phyloP scores from a whole-genome alignment of 2,888 invertebrate species.

The Troides aeacus region DNA sequence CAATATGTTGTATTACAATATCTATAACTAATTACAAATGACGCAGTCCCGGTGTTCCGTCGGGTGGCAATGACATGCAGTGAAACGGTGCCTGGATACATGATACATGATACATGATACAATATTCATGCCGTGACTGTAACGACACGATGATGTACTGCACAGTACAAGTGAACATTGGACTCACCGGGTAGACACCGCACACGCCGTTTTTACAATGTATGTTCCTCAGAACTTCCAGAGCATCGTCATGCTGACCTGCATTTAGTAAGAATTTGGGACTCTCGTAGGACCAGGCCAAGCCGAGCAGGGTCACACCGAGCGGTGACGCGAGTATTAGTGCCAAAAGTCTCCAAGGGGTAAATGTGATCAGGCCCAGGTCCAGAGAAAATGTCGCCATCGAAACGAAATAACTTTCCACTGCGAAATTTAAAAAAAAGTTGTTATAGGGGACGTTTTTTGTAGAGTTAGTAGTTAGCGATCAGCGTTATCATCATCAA shows the following conservation, averaged over 20 bases:
- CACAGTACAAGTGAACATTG: no score
- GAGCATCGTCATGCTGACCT: constrained; percentile 79
- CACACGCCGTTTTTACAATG: constrained; percentile 74
- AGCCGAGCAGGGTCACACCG: constrained; percentile 75
- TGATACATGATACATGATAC: no score
- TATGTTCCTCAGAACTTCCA: constrained; percentile 79
- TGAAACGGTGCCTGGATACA: no score
- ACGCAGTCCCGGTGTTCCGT: no score
- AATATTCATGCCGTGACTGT: no score
- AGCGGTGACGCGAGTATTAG: constrained; percentile 75
- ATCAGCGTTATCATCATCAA: no score
- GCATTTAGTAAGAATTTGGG: constrained; percentile 85
- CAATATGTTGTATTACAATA: no score
- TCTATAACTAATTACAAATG: no score
- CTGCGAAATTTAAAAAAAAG: neutral
- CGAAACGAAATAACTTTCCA: constrained; percentile 42
- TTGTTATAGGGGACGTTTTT: neutral
- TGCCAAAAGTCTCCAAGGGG: constrained; percentile 54
- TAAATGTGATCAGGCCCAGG: constrained; percentile 44
- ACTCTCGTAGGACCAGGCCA: constrained; percentile 83
- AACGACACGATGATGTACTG: no score
- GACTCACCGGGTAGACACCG: constrained; percentile 40
- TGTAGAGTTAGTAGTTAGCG: neutral
- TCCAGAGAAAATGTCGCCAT: constrained; percentile 43
- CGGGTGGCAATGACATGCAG: no score